Conservation (phyloP, 2,797 vertebrate species). For the Propithecus deckenii region DNA sequence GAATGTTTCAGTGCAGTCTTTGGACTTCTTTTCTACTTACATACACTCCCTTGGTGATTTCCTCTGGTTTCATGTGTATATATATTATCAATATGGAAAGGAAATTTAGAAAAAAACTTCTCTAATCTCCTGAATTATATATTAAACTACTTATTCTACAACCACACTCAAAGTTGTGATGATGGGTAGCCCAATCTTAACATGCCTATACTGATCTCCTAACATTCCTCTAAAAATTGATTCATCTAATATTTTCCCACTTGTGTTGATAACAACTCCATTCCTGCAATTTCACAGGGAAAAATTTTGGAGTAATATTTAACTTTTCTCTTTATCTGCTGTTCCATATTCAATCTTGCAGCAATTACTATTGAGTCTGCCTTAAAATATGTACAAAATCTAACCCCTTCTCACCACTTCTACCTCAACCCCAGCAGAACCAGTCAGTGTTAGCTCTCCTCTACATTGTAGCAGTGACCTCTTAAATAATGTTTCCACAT, state of each 20-base stretch:
- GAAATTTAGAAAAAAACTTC: background rate
- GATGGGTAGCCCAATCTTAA: background rate
- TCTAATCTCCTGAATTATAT: background rate
- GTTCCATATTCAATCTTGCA: background rate
- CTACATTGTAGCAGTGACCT: background rate
- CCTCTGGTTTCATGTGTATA: background rate
- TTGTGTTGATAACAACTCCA: background rate
- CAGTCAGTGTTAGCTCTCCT: background rate
- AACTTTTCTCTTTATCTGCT: background rate
- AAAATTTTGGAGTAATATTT: background rate
- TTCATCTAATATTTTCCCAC: background rate
- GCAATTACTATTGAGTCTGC: background rate
- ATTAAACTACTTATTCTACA: background rate
- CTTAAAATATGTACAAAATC: background rate
- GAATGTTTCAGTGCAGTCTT: background rate
- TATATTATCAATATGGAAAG: background rate
- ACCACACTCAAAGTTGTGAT: background rate
- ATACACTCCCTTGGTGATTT: background rate
- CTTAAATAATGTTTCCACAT: background rate
- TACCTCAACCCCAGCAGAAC: background rate
- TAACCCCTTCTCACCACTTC: background rate
- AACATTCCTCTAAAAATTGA: background rate
- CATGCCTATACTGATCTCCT: background rate
- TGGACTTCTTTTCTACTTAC: background rate
- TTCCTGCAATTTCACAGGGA: background rate